Base-by-base conservation (phyloP, 2,797 vertebrate genomes). In the Cottoperca gobio region DNA sequence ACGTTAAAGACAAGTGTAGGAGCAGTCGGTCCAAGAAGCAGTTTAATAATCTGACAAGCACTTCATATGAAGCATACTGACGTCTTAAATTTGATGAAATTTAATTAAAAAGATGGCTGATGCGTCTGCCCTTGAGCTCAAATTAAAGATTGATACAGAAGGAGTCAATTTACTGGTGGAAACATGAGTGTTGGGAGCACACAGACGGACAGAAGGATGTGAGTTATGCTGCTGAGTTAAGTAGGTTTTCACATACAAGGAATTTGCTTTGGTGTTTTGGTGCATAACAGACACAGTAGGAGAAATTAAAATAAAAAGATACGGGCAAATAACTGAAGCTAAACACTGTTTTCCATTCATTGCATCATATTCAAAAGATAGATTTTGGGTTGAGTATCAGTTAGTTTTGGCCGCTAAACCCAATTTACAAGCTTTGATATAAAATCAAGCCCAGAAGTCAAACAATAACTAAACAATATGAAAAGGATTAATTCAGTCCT, bases 391-490 rank as follows among this genome's bases (percentile, higher is more conserved):
- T 2, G 28, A 74, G 37, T 50, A 21, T 53, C 14, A 17, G 54
- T 65, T 39, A 48, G 37, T 31, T 17, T 21, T 59, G 60, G 57
- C 60, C 28, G 3, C 23, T 9, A 17, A 59, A 46, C 24, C 61
- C 48, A 23, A 68, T 78, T 85, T 65, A 70, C 71, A 43, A 72
- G 60, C 46, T 66, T 13, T 61, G 57, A 71, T 61, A 48, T 78
- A 42, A 83, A 82, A 74, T 49, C 13, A n/a, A 61, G 57, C 59
- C 79, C 81, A 54, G 58, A 65, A 83, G 83, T 79, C 60, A 79
- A 50, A 77, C 37, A 80, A 71, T 40, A 76, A 62, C 39, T 24
- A 39, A 65, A 72, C 52, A 45, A n/a, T 52, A 52, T 66, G 13
- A 68, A 65, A 84, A 64, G 37, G 46, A 73, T 54, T 35, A 64